Base-by-base conservation (phyloP, 1,140 invertebrate genomes). In the Vanessa tameamea region DNA sequence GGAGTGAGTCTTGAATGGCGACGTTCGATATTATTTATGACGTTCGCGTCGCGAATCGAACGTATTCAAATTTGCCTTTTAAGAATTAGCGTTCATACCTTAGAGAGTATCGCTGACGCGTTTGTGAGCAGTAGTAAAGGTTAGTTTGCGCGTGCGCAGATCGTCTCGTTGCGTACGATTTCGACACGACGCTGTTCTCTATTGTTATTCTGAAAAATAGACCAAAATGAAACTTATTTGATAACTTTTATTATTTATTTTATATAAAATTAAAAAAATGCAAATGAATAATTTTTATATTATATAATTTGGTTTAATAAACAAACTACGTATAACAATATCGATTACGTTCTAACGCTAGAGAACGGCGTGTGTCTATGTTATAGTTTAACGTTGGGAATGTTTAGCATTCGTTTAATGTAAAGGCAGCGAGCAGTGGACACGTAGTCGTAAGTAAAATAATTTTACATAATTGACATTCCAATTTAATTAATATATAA, bases 401-500 rank as follows among this genome's bases (percentile, higher is more conserved):
- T 72, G 64, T 76, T 51, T 76, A 76, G 64, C 55, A 71, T 72
- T 71, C 73, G 72, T 66, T 53, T 67, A 70, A 59, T 50, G 8
- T 53, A 43, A 71, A 67, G 8, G 69, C 55, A 67, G 69, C 69
- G 23, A 61, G 63, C 64, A 47, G 48, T 59, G 48, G 64, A 64
- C 47, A 47, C 63, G 26, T 71, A 75, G 73, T 65, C 65, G 48
- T 74, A 74, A 73, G 53, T 69, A 20, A 37, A 68, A 53, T 72
- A 67, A 65, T 65, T 75, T 75, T 75, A 71, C 64, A 74, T 72
- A 65, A 67, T 80, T 76, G 31, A 86, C 85, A 86, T 86, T 88
- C 82, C 85, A 80, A 69, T 81, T 55, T 78, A 69, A 76, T 80
- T 79, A 73, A 77, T 74, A 66, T 61, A 65, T 72, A 72, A 63